Percentiles rank a stretch among this genome's conserved stretches.
phyloP scores from a whole-genome alignment of 2,888 invertebrate species.

The Tipula lateralis region DNA sequence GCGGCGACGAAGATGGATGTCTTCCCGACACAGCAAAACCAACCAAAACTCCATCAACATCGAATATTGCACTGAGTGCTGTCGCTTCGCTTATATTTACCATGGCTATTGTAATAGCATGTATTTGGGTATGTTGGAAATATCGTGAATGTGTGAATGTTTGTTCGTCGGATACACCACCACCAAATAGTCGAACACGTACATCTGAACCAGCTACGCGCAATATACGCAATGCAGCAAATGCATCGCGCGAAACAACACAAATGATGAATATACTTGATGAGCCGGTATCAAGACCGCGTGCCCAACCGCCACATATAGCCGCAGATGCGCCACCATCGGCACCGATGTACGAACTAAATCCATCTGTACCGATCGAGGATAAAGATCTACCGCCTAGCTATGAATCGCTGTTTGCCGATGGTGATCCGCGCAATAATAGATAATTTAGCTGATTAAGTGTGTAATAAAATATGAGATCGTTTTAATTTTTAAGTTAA shows the following conservation, averaged over 20 bases:
- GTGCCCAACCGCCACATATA: neutral
- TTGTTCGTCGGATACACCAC: neutral
- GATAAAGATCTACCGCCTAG: constrained; percentile 28
- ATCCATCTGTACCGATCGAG: neutral
- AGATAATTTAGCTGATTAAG: neutral
- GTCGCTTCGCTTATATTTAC: neutral
- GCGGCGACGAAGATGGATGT: neutral
- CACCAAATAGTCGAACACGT: neutral
- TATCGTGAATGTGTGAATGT: constrained; percentile 24
- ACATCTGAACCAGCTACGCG: neutral
- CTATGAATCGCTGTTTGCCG: neutral
- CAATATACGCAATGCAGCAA: neutral
- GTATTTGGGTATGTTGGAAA: neutral
- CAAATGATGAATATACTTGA: neutral
- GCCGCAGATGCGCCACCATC: neutral
- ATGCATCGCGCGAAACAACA: neutral
- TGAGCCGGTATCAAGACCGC: neutral
- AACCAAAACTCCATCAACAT: neutral
- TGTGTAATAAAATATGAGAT: neutral
- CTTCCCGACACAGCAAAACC: neutral
- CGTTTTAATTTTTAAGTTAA: neutral
- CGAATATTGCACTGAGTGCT: neutral
- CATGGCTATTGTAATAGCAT: neutral
- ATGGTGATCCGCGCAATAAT: neutral
- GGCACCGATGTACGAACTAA: neutral